Conservation (phyloP, 1,140 invertebrate species). For the Formica selysi region DNA sequence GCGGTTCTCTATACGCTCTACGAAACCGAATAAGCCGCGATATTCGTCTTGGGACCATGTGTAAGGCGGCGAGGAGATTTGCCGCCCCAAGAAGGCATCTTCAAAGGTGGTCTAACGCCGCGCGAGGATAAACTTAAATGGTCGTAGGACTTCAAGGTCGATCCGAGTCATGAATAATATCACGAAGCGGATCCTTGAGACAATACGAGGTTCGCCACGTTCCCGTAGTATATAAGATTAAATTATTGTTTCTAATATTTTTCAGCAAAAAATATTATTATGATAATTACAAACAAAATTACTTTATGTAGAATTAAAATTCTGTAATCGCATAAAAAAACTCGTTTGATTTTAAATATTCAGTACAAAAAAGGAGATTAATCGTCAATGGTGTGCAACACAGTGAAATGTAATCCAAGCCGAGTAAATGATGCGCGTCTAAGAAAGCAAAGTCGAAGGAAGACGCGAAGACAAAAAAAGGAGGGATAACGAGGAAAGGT, state of each 20-base stretch:
- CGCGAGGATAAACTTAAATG: conserved; percentile 33
- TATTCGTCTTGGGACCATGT: conserved; percentile 70
- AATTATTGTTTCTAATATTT: background rate
- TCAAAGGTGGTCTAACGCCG: conserved; percentile 45
- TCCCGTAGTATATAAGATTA: background rate
- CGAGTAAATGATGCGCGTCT: conserved; percentile 67
- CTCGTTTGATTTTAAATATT: background rate
- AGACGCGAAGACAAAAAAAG: conserved; percentile 50
- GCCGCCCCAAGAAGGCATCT: conserved; percentile 28
- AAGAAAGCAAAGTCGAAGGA: conserved; percentile 68
- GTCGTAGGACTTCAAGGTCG: conserved; percentile 30
- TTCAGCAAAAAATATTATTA: background rate
- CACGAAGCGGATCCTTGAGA: background rate
- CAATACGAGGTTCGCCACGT: background rate
- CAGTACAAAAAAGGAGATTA: background rate
- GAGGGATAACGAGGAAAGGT: conserved; percentile 28
- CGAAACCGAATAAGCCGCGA: conserved; percentile 67
- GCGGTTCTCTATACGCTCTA: conserved; percentile 35
- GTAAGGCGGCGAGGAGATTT: conserved; percentile 69
- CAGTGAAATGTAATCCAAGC: conserved; percentile 75
- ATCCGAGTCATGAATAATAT: conserved; percentile 48
- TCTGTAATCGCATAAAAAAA: background rate
- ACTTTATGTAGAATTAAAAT: background rate
- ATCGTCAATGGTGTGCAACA: background rate
- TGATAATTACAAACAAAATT: background rate